Evolutionary conservation across 2,888 invertebrate genomes (phyloP).

Genomic region (Dryadula phaetusa): DNA sequence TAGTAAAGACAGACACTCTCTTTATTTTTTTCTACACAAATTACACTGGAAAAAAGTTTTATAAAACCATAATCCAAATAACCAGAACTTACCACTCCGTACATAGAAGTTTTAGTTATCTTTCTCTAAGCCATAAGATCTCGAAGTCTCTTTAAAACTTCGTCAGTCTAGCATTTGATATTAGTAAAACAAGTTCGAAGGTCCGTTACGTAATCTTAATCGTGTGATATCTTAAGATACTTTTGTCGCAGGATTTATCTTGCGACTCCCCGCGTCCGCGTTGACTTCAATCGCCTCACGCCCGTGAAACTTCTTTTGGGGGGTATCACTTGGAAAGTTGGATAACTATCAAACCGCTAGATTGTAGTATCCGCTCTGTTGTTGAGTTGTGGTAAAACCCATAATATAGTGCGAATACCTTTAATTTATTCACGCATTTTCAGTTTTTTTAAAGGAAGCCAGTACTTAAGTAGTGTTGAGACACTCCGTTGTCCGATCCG

Average conservation of each 20-base stretch:
- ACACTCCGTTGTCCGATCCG: too few species aligned
- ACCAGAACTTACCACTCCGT: constrained; percentile 13
- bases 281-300: constrained; percentile 65
- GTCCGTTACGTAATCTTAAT: constrained; percentile 47
- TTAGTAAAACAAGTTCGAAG: constrained; percentile 36
- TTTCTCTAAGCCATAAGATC: constrained; percentile 25
- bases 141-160: constrained; percentile 36
- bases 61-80: constrained; percentile 8
- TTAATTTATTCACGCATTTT: neutral
- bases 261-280: constrained; percentile 41
- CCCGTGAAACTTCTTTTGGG: constrained; percentile 69
- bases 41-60: neutral
- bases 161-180: constrained; percentile 40
- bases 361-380: constrained; percentile 29
- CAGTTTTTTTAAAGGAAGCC: neutral
- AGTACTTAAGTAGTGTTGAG: too few species aligned
- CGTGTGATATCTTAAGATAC: constrained; percentile 45
- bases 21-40: neutral
- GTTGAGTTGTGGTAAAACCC: constrained; percentile 23
- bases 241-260: constrained; percentile 46
- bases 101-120: constrained; percentile 25
- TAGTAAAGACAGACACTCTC: too few species aligned
- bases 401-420: constrained; percentile 19
- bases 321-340: constrained; percentile 68
- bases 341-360: constrained; percentile 58